phyloP scores from a whole-genome alignment of 2,113 vertebrate species.

The Oenanthe oenanthe region DNA sequence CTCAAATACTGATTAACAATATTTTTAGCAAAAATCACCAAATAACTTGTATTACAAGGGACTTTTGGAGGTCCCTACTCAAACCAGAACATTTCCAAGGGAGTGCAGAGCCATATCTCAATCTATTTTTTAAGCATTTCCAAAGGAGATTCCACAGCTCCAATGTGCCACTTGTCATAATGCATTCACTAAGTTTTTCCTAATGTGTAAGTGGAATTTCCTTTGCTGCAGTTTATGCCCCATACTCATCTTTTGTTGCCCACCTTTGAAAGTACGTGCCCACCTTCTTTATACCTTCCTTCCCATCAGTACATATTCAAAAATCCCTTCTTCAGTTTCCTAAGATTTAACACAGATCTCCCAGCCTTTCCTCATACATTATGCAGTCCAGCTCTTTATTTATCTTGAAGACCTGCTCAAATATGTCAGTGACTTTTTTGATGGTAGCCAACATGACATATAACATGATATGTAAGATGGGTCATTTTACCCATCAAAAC shows the following conservation, averaged over 20 bases:
- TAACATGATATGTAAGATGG: background rate
- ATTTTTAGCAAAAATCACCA: background rate
- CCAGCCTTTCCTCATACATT: background rate
- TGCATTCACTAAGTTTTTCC: background rate
- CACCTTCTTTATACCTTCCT: background rate
- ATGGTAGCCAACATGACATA: background rate
- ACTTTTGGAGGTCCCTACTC: background rate
- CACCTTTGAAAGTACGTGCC: background rate
- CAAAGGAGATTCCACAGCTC: background rate
- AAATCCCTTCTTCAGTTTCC: background rate
- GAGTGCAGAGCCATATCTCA: background rate
- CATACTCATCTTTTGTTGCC: background rate
- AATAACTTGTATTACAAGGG: background rate
- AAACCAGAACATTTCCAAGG: background rate
- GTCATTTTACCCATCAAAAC: background rate
- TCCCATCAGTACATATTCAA: background rate
- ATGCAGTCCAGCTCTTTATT: background rate
- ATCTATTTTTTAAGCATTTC: background rate
- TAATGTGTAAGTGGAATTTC: background rate
- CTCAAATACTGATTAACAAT: background rate
- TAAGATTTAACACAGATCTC: background rate
- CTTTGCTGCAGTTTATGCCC: background rate
- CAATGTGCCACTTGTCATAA: background rate
- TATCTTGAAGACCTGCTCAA: background rate
- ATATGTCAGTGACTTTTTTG: background rate